These are phyloP conservation scores for Sylvilagus bachmani DNA, from an alignment of 2,113 vertebrate species.

Conservation along the genomic window DNA sequence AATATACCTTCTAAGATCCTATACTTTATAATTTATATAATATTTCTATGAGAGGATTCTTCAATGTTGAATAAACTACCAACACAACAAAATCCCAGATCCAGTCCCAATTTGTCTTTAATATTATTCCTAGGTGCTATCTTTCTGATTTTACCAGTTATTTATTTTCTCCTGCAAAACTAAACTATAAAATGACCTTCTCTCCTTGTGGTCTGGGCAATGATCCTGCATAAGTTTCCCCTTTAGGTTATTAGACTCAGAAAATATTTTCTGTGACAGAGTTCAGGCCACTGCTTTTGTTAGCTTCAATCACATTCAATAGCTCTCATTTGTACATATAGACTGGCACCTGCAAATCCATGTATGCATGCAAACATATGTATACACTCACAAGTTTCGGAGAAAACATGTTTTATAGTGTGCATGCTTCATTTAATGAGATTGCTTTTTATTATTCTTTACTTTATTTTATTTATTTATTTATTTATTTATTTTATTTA, in stretches of 20 bases:
- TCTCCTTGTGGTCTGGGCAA: background rate
- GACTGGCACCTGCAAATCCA: background rate
- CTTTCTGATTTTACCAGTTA: background rate
- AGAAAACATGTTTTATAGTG: background rate
- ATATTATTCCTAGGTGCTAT: background rate
- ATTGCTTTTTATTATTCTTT: background rate
- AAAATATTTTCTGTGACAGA: background rate
- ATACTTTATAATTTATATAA: background rate
- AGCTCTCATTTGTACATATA: background rate
- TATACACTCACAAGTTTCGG: background rate
- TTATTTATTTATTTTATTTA: too few relatives aligned
- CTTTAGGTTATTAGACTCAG: background rate
- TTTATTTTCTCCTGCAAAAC: background rate
- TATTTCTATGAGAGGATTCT: background rate
- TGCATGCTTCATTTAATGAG: background rate
- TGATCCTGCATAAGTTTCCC: background rate
- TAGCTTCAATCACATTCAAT: background rate
- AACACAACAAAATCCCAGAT: background rate
- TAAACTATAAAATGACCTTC: background rate
- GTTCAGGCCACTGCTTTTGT: background rate
- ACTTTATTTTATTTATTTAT: too few relatives aligned
- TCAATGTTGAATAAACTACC: background rate
- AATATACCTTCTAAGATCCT: background rate
- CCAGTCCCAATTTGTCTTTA: background rate
- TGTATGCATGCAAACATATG: background rate